Base-by-base conservation (phyloP, 2,797 vertebrate genomes). In the Cyclura pinguis region DNA sequence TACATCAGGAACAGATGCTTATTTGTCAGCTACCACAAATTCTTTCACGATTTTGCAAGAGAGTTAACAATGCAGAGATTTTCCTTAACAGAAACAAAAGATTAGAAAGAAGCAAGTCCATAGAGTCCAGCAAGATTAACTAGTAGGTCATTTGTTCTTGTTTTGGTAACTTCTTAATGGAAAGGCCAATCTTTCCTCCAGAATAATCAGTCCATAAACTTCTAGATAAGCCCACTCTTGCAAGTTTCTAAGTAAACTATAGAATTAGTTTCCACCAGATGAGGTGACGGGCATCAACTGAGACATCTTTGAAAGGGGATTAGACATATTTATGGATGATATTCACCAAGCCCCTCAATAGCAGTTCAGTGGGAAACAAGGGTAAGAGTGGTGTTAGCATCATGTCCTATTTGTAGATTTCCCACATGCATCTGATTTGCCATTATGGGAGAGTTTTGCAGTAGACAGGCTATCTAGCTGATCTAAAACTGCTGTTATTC, bases 81-180 rank as follows among this genome's bases (percentile, higher is more conserved):
- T 27, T 35, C 1, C 35, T 76, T 59, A 76, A 86, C 20, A 59
- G 72, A n/a, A 55, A 73, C n/a, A 13, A 86, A 55, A 86, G 57
- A 22, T 83, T 83, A 83, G 57, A 83, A 83, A 83, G 18, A 82
- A 64, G n/a, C 35, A 76, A 52, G 52, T 24, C 22, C 22, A 57
- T 1, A 86, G 52, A 86, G 52, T 86, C n/a, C n/a, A 76, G n/a
- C 24, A 57, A 4, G 55, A 86, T 85, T 85, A 85, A 73, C 64
- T 42, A 47, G 22, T 74, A 59, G 69, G 50, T n/a, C 22, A 38
- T 85, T 57, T 29, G 52, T 1, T 3, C 42, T 20, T 8, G 69
- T 52, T 35, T 59, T 47, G 42, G 13, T 14, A 76, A 5, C 42
- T 84, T 24, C 7, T 74, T 76, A 74, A 74, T 76, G 16, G 55